These are phyloP conservation scores for Lutraria rhynchaena DNA, from an alignment of 1,140 invertebrate genomes.

Conservation along the genomic window DNA sequence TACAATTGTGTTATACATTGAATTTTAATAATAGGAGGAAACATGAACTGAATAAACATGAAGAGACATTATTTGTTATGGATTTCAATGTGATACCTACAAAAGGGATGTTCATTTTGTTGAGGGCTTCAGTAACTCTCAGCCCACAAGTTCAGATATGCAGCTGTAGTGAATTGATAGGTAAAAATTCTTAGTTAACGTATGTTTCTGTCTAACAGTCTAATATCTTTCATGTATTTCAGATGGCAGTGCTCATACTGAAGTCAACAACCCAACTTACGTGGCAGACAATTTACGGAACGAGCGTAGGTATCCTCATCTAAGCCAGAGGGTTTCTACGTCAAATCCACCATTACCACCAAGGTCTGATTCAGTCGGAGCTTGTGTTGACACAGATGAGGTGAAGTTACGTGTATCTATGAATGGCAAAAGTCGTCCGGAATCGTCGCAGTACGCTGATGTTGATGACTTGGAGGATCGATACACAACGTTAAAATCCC, in stretches of 20 bases:
- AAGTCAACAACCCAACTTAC: constrained; percentile 33
- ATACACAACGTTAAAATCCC: constrained; percentile 43
- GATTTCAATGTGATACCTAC: too few species aligned
- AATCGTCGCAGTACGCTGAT: constrained; percentile 17
- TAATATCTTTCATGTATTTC: neutral
- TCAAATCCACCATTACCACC: neutral
- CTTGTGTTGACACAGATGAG: constrained; percentile 38
- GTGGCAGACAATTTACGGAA: constrained; percentile 18
- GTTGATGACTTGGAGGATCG: constrained; percentile 39
- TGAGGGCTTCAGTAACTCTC: too few species aligned
- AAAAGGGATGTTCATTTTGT: too few species aligned
- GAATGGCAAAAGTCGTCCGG: neutral
- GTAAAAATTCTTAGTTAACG: too few species aligned
- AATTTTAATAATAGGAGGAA: too few species aligned
- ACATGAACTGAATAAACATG: too few species aligned
- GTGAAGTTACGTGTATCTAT: constrained; percentile 36
- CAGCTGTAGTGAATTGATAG: too few species aligned
- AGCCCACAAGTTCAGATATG: too few species aligned
- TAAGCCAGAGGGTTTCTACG: neutral
- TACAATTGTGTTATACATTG: too few species aligned
- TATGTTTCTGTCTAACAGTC: too few species aligned
- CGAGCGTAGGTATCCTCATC: constrained; percentile 46
- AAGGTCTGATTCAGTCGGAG: neutral
- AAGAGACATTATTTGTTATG: too few species aligned
- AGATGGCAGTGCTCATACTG: constrained; percentile 4